Evolutionary conservation across 2,888 invertebrate species (phyloP).

Genomic region (Heteromurus nitidus): DNA sequence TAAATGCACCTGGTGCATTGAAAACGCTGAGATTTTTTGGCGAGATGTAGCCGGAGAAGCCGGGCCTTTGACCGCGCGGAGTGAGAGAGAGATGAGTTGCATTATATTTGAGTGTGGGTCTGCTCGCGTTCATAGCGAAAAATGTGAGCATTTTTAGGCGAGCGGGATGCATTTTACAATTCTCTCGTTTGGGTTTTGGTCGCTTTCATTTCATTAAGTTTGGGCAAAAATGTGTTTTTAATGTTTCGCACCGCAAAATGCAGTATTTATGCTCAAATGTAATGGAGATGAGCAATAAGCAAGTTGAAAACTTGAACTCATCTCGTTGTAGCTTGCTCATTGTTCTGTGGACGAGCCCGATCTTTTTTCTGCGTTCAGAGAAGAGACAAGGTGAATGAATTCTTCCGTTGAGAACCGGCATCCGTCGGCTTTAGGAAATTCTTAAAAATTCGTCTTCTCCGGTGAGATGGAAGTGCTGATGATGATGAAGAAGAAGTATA

Average conservation of each 20-base stretch:
- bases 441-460: no score
- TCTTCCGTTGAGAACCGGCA: constrained; percentile 4
- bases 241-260: background rate
- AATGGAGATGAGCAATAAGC: background rate
- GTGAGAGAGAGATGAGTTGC: background rate
- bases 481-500: no score
- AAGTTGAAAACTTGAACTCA: background rate
- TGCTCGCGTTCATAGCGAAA: background rate
- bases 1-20: background rate
- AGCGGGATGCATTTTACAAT: background rate
- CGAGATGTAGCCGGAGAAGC: constrained; percentile 10
- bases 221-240: background rate
- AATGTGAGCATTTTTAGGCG: background rate
- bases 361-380: background rate
- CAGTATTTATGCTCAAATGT: background rate
- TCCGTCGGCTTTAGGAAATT: background rate
- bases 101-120: background rate
- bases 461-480: no score
- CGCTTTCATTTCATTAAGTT: no score
- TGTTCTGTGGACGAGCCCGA: background rate
- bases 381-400: constrained; percentile 18
- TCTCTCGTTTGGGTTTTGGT: background rate
- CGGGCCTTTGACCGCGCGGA: constrained; percentile 43
- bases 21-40: background rate
- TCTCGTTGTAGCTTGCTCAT: no score